phyloP scores from a whole-genome alignment of 2,888 invertebrate genomes.

The Pinctada fucata region DNA sequence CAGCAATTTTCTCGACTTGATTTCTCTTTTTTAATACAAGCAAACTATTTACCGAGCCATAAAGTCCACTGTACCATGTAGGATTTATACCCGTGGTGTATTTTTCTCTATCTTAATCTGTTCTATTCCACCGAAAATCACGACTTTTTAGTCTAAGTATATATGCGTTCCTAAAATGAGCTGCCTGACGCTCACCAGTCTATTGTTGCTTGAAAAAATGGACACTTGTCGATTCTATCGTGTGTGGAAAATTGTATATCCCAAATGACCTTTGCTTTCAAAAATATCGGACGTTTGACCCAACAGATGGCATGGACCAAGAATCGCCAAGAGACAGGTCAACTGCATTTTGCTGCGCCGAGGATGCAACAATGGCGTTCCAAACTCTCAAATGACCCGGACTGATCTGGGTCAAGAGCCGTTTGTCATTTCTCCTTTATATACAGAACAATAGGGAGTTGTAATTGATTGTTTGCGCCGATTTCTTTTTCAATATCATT shows the following conservation, averaged over 20 bases:
- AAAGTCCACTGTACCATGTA: not conserved
- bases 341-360: constrained; percentile 16
- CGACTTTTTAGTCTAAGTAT: not conserved
- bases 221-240: constrained; percentile 4
- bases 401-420: constrained; percentile 25
- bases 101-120: not conserved
- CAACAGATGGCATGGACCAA: constrained; percentile 24
- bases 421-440: constrained; percentile 17
- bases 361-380: not conserved
- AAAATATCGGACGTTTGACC: not conserved
- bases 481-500: not conserved
- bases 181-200: too few relatives aligned
- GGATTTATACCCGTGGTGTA: not conserved
- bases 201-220: not conserved
- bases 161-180: too few relatives aligned
- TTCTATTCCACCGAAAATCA: not conserved
- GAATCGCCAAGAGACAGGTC: constrained; percentile 14
- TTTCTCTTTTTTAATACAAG: too few relatives aligned
- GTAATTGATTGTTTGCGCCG: not conserved
- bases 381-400: constrained; percentile 18
- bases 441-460: not conserved
- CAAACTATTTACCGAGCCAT: too few relatives aligned
- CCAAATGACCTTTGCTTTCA: not conserved
- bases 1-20: too few relatives aligned
- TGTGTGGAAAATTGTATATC: constrained; percentile 2